These are phyloP conservation scores for Philereme vetulata DNA, from an alignment of 2,888 invertebrate genomes.

Conservation along the genomic window DNA sequence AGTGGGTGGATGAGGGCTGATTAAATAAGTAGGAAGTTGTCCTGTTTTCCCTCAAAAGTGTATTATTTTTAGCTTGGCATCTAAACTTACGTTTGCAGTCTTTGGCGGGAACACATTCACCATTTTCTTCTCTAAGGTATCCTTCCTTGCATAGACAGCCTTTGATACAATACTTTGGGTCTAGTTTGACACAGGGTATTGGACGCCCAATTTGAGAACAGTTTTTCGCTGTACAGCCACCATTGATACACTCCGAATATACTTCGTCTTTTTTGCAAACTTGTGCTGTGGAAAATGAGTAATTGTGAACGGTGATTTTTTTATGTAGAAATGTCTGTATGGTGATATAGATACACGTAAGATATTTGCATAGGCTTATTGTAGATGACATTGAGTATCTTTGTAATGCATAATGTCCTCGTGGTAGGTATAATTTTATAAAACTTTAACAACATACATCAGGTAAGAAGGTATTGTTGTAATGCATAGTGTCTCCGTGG, in stretches of 20 bases:
- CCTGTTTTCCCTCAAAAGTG: too few relatives aligned
- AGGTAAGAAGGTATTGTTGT: too few relatives aligned
- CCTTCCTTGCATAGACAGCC: slow-evolving; percentile 52
- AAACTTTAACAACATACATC: too few relatives aligned
- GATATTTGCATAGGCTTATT: too few relatives aligned
- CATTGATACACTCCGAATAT: slow-evolving; percentile 47
- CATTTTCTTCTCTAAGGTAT: slow-evolving; percentile 46
- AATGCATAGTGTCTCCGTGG: too few relatives aligned
- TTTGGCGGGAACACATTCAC: slow-evolving; percentile 46
- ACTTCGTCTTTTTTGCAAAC: slow-evolving; percentile 42
- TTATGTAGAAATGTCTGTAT: too few relatives aligned
- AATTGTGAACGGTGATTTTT: neutral
- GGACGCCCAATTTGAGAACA: slow-evolving; percentile 48
- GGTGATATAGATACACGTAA: too few relatives aligned
- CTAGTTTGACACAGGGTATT: slow-evolving; percentile 42
- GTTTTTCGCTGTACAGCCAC: slow-evolving; percentile 48
- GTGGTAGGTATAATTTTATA: too few relatives aligned
- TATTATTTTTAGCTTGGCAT: slow-evolving; percentile 1
- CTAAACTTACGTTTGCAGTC: slow-evolving; percentile 46
- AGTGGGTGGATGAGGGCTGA: too few relatives aligned
- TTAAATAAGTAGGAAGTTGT: too few relatives aligned
- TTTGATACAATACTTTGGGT: slow-evolving; percentile 41
- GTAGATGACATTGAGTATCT: too few relatives aligned
- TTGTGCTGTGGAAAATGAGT: slow-evolving; percentile 3
- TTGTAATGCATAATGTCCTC: too few relatives aligned